Conservation (phyloP, 2,888 invertebrate genomes). For the Andrena dorsata region DNA sequence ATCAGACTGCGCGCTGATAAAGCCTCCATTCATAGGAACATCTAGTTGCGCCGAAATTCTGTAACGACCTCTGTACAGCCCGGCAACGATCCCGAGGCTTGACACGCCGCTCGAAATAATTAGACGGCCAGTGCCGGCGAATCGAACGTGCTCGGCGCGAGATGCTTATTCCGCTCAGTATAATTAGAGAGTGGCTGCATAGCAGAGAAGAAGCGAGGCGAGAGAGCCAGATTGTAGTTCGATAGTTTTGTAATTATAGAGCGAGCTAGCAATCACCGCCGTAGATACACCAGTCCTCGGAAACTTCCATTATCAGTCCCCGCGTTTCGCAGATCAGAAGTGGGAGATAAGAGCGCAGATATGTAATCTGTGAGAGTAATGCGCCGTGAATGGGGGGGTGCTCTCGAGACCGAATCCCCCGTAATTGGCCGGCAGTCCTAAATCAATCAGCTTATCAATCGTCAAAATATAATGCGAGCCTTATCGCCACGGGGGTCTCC, state of each 20-base stretch:
- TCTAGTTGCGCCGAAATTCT: neutral
- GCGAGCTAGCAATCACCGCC: neutral
- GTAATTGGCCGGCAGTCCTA: constrained; percentile 8
- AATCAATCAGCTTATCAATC: constrained; percentile 11
- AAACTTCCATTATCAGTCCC: constrained; percentile 19
- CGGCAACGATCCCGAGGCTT: neutral
- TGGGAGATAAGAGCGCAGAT: constrained; percentile 18
- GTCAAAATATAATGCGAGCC: neutral
- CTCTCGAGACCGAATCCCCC: neutral
- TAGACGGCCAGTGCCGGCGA: neutral
- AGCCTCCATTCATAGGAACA: constrained; percentile 1
- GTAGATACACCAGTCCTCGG: no score
- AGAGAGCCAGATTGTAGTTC: neutral
- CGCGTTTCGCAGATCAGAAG: neutral
- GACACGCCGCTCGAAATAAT: constrained; percentile 3
- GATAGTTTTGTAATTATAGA: constrained; percentile 2
- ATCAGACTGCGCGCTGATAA: neutral
- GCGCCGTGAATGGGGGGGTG: neutral
- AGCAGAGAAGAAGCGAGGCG: neutral
- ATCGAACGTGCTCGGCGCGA: no score
- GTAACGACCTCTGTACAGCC: neutral
- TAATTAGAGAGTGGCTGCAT: neutral
- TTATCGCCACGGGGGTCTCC: constrained; percentile 33
- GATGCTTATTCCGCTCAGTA: neutral
- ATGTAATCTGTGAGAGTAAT: neutral